Percentiles rank a stretch among this genome's conserved stretches.
These are phyloP conservation scores for Drepana falcataria DNA, from an alignment of 2,888 invertebrate species.

Conservation along the genomic window DNA sequence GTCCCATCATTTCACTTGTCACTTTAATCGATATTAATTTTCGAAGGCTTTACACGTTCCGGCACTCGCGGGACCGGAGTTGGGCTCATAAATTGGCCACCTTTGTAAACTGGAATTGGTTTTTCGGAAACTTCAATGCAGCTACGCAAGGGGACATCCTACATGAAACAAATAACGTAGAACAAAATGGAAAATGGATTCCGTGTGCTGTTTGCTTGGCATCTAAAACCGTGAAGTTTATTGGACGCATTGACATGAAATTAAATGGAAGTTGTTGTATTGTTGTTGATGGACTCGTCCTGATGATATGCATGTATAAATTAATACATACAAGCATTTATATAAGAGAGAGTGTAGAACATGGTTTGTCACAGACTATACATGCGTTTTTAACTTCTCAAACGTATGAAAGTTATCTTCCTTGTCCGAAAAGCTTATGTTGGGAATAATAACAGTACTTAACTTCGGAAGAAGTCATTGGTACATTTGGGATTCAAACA, in stretches of 20 bases:
- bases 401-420: too few relatives aligned
- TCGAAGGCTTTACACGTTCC: slow-evolving; percentile 15
- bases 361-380: too few relatives aligned
- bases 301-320: too few relatives aligned
- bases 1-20: slow-evolving; percentile 22
- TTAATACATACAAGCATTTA: too few relatives aligned
- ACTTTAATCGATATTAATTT: slow-evolving; percentile 5
- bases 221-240: not conserved
- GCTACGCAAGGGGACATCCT: slow-evolving; percentile 30
- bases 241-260: not conserved
- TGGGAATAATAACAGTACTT: too few relatives aligned
- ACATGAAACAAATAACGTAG: slow-evolving; percentile 19
- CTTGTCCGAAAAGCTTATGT: too few relatives aligned
- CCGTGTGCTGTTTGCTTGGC: not conserved
- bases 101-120: slow-evolving; percentile 61
- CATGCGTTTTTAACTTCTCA: too few relatives aligned
- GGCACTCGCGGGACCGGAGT: slow-evolving; percentile 28
- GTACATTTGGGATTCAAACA: too few relatives aligned
- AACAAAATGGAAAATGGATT: slow-evolving; percentile 6
- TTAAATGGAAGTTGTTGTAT: too few relatives aligned
- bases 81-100: slow-evolving; percentile 56
- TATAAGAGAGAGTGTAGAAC: too few relatives aligned
- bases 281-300: too few relatives aligned
- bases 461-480: too few relatives aligned
- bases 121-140: slow-evolving; percentile 50